These are phyloP conservation scores for Mesoligia furuncula DNA, from an alignment of 2,888 invertebrate species.

Conservation along the genomic window DNA sequence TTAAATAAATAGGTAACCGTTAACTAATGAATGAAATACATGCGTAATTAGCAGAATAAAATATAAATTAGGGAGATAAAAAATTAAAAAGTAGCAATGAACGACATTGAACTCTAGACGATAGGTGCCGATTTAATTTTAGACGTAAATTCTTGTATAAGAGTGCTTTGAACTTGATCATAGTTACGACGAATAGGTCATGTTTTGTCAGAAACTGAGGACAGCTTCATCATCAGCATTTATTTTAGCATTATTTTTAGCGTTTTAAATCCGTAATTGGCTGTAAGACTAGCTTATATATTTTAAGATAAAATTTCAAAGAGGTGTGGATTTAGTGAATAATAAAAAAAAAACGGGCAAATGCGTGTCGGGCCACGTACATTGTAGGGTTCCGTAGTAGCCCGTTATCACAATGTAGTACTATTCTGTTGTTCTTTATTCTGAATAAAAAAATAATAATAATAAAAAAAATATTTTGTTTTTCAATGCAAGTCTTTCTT, in stretches of 20 bases:
- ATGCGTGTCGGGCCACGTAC: no score
- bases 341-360: no score
- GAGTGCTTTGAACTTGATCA: slow-evolving; percentile 50
- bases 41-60: slow-evolving; percentile 17
- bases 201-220: background rate
- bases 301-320: no score
- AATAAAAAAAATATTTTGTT: no score
- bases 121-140: slow-evolving; percentile 26
- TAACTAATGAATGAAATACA: slow-evolving; percentile 38
- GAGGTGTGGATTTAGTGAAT: no score
- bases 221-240: background rate
- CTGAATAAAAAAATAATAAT: no score
- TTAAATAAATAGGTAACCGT: slow-evolving; percentile 7
- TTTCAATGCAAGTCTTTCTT: no score
- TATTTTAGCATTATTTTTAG: background rate
- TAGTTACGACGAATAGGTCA: background rate
- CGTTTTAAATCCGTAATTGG: no score
- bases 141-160: slow-evolving; percentile 30
- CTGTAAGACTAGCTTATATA: no score
- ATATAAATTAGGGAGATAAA: slow-evolving; percentile 34
- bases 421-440: no score
- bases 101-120: slow-evolving; percentile 64
- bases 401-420: no score
- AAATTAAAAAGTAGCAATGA: slow-evolving; percentile 53
- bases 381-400: no score